Conservation (phyloP, 92 coral and sea anemone species). For the Epizoanthus fatuus region DNA sequence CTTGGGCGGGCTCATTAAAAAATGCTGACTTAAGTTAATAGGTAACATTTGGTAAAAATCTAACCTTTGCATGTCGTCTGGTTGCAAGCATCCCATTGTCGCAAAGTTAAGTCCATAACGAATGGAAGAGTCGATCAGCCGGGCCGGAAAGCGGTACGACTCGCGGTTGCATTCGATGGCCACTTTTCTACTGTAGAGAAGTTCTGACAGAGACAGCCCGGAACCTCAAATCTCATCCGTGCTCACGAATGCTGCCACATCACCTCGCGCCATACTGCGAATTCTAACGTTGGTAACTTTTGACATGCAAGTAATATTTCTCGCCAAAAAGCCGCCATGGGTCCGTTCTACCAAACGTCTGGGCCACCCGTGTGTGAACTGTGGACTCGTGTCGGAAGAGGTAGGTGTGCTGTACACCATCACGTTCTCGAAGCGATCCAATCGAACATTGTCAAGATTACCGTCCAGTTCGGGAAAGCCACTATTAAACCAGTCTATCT, state of each 20-base stretch:
- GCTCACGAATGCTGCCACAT: constrained; percentile 43
- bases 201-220: background rate
- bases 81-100: constrained; percentile 34
- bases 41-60: constrained; percentile 6
- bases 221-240: constrained; percentile 22
- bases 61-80: constrained; percentile 24
- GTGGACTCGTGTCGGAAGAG: constrained; percentile 30
- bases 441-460: constrained; percentile 10
- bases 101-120: constrained; percentile 38
- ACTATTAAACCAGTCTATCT: constrained; percentile 23
- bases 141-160: constrained; percentile 33
- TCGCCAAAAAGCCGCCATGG: constrained; percentile 48
- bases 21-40: constrained; percentile 1
- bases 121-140: constrained; percentile 29
- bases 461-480: constrained; percentile 36
- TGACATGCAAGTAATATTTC: constrained; percentile 44
- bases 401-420: constrained; percentile 18
- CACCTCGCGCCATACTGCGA: constrained; percentile 37
- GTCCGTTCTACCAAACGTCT: background rate
- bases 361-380: constrained; percentile 54
- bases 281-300: constrained; percentile 32
- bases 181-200: constrained; percentile 28
- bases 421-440: constrained; percentile 41
- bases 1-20: background rate
- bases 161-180: constrained; percentile 29